Evolutionary conservation across 2,888 invertebrate genomes (phyloP), one percentile per base, ranked within the genome.

Genomic region (Melipona bicolor): DNA sequence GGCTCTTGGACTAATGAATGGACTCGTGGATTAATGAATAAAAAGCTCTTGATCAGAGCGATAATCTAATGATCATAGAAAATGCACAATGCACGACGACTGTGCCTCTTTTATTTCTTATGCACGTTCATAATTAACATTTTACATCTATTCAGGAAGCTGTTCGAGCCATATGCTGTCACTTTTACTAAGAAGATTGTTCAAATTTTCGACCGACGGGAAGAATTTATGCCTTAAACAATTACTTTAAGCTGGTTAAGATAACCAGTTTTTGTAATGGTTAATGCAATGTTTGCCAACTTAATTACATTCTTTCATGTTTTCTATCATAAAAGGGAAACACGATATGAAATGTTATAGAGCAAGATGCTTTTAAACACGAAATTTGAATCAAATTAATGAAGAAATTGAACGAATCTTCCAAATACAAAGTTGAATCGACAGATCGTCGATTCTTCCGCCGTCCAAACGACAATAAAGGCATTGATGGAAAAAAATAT

Each of bases 61-160:
- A 69, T 52, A 24, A 13, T 74, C 9, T 15, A 17, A 43, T 1
- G 13, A 6, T 11, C 27, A 19, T 43, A 73, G 62, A 32, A 32
- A 32, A 86, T 86, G 86, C 67, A 75, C n/a, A 67, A 59, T 61
- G 84, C 59, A 15, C 61, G 61, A 15, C 82, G 82, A 27, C 74
- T 87, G 56, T 87, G 86, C 64, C n/a, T 78, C 19, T 84, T 87
- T 59, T 87, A 87, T 72, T 84, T 79, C 24, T 54, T 68, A 2
- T 87, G 67, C 56, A 84, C 84, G 13, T 61, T 81, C 27, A 15
- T 79, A n/a, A 71, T 86, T 15, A 61, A 71, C 24, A n/a, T 86
- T 13, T 54, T 82, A 4, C 68, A 77, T 56, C 56, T 69, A 27
- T 67, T 86, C 6, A 54, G 71, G 24, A 79, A 75, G 21, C 71